Evolutionary conservation across 2,797 vertebrate species (phyloP).

Genomic region (Macrochelys suwanniensis): DNA sequence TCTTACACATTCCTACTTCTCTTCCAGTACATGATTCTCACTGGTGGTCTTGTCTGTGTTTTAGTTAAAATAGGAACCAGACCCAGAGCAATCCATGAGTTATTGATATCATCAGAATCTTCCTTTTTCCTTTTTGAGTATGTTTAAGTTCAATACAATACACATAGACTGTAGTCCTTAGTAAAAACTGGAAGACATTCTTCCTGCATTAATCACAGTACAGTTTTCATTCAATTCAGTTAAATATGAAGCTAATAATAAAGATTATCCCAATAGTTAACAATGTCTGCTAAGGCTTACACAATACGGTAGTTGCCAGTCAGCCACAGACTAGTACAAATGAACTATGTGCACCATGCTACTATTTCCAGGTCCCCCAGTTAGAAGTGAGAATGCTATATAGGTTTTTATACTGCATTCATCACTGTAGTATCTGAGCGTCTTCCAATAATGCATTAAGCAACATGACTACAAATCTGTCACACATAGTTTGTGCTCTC

Average conservation of each 20-base stretch:
- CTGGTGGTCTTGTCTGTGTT: background rate
- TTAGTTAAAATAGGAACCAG: background rate
- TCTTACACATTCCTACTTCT: background rate
- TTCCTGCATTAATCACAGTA: background rate
- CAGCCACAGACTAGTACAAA: background rate
- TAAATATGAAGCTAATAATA: background rate
- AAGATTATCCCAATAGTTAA: background rate
- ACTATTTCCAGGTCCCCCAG: background rate
- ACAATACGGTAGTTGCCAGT: background rate
- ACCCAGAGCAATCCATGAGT: rapidly evolving
- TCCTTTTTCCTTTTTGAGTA: conserved; percentile 11
- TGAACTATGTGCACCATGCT: background rate
- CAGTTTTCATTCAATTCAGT: background rate
- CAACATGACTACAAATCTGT: background rate
- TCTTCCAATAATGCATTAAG: background rate
- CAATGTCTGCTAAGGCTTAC: background rate
- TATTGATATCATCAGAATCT: background rate
- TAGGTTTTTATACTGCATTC: background rate
- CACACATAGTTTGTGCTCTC: background rate
- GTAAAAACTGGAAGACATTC: background rate
- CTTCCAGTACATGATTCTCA: background rate
- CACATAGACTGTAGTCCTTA: background rate
- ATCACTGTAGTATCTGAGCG: background rate
- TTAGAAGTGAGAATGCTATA: background rate
- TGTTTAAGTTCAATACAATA: background rate